These are phyloP conservation scores for Cephalotes varians DNA, from an alignment of 2,888 invertebrate species.

Conservation along the genomic window DNA sequence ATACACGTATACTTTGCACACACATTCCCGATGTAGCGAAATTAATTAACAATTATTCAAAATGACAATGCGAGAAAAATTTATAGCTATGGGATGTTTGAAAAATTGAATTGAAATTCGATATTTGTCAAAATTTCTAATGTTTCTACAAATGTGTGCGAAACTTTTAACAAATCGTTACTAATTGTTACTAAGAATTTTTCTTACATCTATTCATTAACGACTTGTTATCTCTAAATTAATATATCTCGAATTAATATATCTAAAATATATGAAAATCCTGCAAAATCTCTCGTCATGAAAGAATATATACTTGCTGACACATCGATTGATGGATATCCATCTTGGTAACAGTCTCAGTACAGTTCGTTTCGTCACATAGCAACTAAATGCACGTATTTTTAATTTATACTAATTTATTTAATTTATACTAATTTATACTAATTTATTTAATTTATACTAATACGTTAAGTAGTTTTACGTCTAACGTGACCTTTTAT, in stretches of 20 bases:
- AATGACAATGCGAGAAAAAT: constrained; percentile 24
- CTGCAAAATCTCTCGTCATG: background rate
- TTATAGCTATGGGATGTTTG: background rate
- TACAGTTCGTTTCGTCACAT: background rate
- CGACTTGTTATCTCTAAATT: background rate
- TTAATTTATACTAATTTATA: no score
- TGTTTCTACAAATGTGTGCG: background rate
- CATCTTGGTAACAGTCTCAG: background rate
- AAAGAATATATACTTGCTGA: constrained; percentile 21
- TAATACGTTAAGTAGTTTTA: background rate
- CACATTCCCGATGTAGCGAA: constrained; percentile 5
- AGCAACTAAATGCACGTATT: background rate
- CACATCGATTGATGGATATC: constrained; percentile 13
- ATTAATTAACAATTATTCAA: constrained; percentile 22
- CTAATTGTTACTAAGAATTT: background rate
- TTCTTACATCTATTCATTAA: background rate
- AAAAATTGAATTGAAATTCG: background rate
- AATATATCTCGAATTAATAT: background rate
- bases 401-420: constrained; percentile 17
- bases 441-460: no score
- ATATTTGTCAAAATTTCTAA: background rate
- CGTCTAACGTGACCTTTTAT: background rate
- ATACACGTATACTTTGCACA: background rate
- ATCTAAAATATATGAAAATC: no score
- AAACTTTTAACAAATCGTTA: background rate